Evolutionary conservation across 2,113 vertebrate genomes (phyloP).

Genomic region (Tor tambroides): DNA sequence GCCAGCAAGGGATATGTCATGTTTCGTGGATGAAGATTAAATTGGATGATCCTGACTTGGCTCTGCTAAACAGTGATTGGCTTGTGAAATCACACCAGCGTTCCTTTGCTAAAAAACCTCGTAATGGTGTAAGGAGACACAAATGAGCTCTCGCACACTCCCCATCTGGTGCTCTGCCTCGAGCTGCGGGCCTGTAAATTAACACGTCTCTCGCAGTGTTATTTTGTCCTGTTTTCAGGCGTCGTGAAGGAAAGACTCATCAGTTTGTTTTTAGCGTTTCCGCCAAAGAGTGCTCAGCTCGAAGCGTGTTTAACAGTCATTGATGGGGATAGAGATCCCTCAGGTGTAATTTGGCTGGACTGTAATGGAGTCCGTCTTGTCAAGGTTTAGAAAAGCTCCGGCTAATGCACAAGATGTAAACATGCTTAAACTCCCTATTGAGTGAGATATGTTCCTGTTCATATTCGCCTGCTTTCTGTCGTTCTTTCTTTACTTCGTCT

Average conservation of each 20-base stretch:
- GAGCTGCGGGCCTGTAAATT: conserved; percentile 10
- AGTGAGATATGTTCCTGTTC: conserved; percentile 10
- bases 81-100: neutral
- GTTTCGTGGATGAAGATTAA: conserved; percentile 30
- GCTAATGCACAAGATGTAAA: conserved; percentile 6
- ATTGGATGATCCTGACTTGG: conserved; percentile 6
- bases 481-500: neutral
- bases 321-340: neutral
- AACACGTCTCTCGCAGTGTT: neutral
- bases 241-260: neutral
- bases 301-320: neutral
- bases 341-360: conserved; percentile 31
- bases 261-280: neutral
- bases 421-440: neutral
- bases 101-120: neutral
- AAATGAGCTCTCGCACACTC: conserved; percentile 7
- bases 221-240: conserved; percentile 15
- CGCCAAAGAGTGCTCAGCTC: neutral
- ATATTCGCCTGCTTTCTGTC: neutral
- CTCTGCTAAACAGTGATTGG: neutral
- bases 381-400: neutral
- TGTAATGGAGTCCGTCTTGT: neutral
- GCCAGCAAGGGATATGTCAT: conserved; percentile 8
- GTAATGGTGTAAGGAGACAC: conserved; percentile 29
- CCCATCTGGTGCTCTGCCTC: neutral